phyloP scores from a whole-genome alignment of 92 coral and sea anemone genomes.

The Chrysogorgia sp. region DNA sequence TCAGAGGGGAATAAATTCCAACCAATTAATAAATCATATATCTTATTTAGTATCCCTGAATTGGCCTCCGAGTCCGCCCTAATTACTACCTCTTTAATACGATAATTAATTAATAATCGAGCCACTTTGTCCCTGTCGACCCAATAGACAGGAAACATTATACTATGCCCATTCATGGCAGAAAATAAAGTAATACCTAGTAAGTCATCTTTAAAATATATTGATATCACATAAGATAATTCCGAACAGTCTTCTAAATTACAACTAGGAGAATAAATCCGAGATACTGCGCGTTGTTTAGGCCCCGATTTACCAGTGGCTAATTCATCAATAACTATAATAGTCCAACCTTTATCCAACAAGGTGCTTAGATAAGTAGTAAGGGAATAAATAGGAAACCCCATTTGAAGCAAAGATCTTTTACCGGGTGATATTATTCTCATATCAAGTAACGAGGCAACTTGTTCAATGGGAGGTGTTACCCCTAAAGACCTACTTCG shows the following conservation, averaged over 20 bases:
- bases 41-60: constrained; percentile 28
- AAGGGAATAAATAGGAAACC: constrained; percentile 55
- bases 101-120: constrained; percentile 47
- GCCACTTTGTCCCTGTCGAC: constrained; percentile 45
- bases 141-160: constrained; percentile 51
- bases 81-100: constrained; percentile 47
- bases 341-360: constrained; percentile 54
- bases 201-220: constrained; percentile 50
- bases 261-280: constrained; percentile 53
- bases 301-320: constrained; percentile 50
- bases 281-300: constrained; percentile 59
- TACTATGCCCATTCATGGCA: constrained; percentile 52
- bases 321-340: constrained; percentile 53
- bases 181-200: constrained; percentile 55
- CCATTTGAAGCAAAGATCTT: constrained; percentile 60
- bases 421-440: constrained; percentile 49
- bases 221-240: constrained; percentile 52
- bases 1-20: constrained; percentile 41
- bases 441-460: constrained; percentile 56
- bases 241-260: constrained; percentile 57
- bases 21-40: constrained; percentile 40
- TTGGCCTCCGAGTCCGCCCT: constrained; percentile 19
- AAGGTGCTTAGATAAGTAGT: constrained; percentile 46
- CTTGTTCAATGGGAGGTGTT: constrained; percentile 49
- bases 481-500: constrained; percentile 32